Evolutionary conservation across 2,113 vertebrate species (phyloP), one percentile per base, ranked within the genome.

Genomic region (Pseudorhombus dupliciocellatus): DNA sequence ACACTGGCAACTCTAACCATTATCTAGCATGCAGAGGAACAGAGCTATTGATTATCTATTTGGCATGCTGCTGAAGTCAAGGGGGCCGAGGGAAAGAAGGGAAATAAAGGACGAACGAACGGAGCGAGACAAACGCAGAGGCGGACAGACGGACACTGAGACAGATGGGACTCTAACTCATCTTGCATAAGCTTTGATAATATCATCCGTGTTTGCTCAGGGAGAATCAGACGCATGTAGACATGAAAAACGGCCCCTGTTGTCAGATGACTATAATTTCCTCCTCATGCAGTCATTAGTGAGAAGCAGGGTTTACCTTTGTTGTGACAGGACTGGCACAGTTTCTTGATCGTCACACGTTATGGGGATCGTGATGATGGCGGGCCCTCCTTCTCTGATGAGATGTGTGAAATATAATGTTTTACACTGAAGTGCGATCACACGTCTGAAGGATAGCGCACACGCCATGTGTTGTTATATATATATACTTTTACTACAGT

Each of bases 31-130:
- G 46, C 78, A 75, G 72, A 63, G 71, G 71, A 66, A 83, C 71
- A 82, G 83, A 83, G 66, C 56, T 83, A 90, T 90, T 65, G 87
- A 91, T 91, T 88, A 84, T 86, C 73, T 85, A 83, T 90, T 84
- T 77, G 87, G 84, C 80, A 77, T 57, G 76, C 66, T 65, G 74
- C 76, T 75, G n/a, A 52, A 70, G 63, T 72, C 57, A 18, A 31
- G 67, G 80, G 75, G 79, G 55, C 61, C 71, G 40, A n/a, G 50
- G 50, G 50, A 50, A n/a, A 48, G 12, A n/a, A 57, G 4, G 7
- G 4, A 24, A 51, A 28, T 20, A 30, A 3, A 25, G 57, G 5
- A 44, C 20, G 8, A 66, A 60, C 15, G 44, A n/a, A 8, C n/a
- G 25, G 30, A 31, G 54, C 4, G 22, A 46, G 37, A 42, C 14